Base-by-base conservation (phyloP, 2,888 invertebrate species). In the Neelides folsomi region DNA sequence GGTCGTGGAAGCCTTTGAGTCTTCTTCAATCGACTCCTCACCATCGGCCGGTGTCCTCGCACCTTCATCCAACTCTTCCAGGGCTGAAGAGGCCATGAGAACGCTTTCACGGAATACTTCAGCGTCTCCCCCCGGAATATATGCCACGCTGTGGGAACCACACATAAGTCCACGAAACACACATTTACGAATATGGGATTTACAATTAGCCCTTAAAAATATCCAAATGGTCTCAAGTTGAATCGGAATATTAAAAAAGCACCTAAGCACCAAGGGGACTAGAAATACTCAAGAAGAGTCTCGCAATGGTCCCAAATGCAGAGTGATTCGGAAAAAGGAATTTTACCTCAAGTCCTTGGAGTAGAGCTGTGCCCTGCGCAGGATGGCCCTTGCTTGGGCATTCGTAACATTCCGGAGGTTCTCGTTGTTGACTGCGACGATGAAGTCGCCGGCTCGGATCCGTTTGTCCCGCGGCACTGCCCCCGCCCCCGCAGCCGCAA, bases 401-500 rank as follows among this genome's bases (percentile, higher is more conserved):
- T 75, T 76, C 16, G 76, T 76, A 18, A 75, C 73, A 55, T 73
- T 71, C 34, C 77, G 68, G 65, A 79, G 68, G 54, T 71, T 73
- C 67, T 78, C 78, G 64, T 76, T 74, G 68, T 79, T 79, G 52
- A 80, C 70, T 41, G 73, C 70, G 76, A 70, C 57, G 78, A 68
- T 53, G 64, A 75, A 75, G 67, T 79, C 79, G 1, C 79, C 79
- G 4, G 72, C 71, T 54, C 71, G 70, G 47, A 80, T 70, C 45
- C 76, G 70, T 10, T 77, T 77, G 68, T 79, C 78, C 57, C 71
- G 68, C 49, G 71, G 71, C n/a, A 78, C 70, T 12, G 77, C 76
- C 49, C 78, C 76, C 51, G 70, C 71, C 38, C 71, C 68, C 7
- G 4, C 27, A 7, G 27, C 27, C 9, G 70, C 68, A n/a, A 79